Conservation (phyloP, 2,888 invertebrate species). For the Junonia oenone region DNA sequence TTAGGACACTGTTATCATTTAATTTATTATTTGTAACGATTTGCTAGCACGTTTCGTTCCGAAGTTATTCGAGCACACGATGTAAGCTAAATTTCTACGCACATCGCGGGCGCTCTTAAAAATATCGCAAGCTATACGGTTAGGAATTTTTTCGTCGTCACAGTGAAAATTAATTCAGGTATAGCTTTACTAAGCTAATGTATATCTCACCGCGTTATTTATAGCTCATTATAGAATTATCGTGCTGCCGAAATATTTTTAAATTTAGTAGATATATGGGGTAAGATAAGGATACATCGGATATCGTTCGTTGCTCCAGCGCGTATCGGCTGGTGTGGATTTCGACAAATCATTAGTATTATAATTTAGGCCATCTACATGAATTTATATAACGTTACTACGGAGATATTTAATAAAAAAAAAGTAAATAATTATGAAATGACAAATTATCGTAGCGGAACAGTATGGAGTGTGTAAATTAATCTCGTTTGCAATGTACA, state of each 20-base stretch:
- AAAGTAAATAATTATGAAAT: constrained; percentile 40
- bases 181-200: constrained; percentile 56
- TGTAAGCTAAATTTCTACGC: constrained; percentile 37
- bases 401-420: constrained; percentile 55
- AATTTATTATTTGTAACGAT: constrained; percentile 21
- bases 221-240: constrained; percentile 54
- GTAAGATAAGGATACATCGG: constrained; percentile 40
- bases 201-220: constrained; percentile 63
- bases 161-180: constrained; percentile 43
- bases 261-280: constrained; percentile 47
- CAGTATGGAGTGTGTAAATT: constrained; percentile 52
- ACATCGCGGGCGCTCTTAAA: constrained; percentile 50
- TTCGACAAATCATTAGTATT: constrained; percentile 40
- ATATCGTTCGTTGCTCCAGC: constrained; percentile 10
- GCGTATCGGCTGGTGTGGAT: constrained; percentile 13
- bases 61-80: constrained; percentile 3
- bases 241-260: constrained; percentile 52
- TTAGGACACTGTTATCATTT: constrained; percentile 17
- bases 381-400: constrained; percentile 65
- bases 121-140: constrained; percentile 51
- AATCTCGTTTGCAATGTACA: constrained; percentile 73
- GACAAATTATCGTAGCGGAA: constrained; percentile 71
- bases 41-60: constrained; percentile 28
- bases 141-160: constrained; percentile 31
- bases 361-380: constrained; percentile 65